Evolutionary conservation across 2,113 vertebrate species (phyloP).

Genomic region (Actenoides lindsayi): DNA sequence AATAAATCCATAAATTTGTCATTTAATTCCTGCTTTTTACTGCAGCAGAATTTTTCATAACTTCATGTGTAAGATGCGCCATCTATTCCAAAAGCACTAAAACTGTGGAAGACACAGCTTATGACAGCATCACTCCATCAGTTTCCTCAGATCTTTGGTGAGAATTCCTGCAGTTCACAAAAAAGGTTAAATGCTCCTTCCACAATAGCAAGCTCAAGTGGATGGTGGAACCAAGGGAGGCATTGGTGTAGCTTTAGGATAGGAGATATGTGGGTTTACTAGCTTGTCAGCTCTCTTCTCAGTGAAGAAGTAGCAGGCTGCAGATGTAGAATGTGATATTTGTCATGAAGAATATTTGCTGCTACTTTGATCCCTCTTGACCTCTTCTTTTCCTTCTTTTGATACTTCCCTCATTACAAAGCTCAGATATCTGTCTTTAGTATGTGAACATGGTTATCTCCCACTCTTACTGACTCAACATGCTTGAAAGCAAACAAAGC

Average conservation of each 20-base stretch:
- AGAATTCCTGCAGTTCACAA: neutral
- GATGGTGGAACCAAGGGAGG: neutral
- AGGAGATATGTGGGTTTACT: neutral
- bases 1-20: neutral
- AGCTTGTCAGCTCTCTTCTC: neutral
- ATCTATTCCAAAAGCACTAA: neutral
- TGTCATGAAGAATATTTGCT: neutral
- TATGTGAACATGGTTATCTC: neutral
- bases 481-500: neutral
- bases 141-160: neutral
- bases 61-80: neutral
- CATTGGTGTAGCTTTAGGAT: neutral
- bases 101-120: neutral
- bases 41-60: neutral
- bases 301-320: neutral
- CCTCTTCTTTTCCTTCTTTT: neutral
- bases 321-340: neutral
- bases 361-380: neutral
- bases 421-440: neutral
- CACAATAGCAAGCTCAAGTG: neutral
- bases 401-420: neutral
- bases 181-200: neutral
- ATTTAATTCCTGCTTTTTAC: neutral
- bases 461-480: neutral
- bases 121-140: neutral